Evolutionary conservation across 2,113 vertebrate species (phyloP).

Genomic region (Ammospiza caudacuta): DNA sequence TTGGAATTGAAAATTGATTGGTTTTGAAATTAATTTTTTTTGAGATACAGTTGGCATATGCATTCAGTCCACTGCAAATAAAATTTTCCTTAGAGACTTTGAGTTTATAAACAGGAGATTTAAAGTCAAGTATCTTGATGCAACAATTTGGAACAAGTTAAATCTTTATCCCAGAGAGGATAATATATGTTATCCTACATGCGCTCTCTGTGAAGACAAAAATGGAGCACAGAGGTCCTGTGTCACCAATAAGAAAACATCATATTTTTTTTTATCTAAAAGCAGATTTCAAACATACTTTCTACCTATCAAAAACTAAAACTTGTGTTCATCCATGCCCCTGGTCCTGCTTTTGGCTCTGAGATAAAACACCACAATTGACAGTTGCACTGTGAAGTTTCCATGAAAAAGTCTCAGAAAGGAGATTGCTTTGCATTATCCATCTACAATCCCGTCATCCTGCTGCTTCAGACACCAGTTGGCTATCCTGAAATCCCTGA

Average conservation of each 20-base stretch:
- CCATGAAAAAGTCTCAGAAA: neutral
- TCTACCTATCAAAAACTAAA: neutral
- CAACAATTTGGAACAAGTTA: neutral
- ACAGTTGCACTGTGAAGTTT: accelerated
- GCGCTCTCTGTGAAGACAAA: neutral
- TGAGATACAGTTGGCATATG: neutral
- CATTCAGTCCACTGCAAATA: neutral
- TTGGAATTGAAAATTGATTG: neutral
- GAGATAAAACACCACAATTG: neutral
- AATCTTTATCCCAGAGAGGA: neutral
- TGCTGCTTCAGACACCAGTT: neutral
- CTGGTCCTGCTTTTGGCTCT: neutral
- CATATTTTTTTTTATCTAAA: neutral
- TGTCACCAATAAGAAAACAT: neutral
- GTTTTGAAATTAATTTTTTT: neutral
- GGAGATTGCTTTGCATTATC: neutral
- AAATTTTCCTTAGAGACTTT: neutral
- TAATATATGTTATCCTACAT: too few species aligned
- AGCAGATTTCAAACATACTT: neutral
- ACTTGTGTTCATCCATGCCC: neutral
- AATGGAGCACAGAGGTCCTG: neutral
- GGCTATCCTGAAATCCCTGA: neutral
- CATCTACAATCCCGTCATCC: too few species aligned
- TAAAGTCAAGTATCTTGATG: neutral
- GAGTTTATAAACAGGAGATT: neutral